phyloP scores from a whole-genome alignment of 2,113 vertebrate species.

The Passer domesticus region DNA sequence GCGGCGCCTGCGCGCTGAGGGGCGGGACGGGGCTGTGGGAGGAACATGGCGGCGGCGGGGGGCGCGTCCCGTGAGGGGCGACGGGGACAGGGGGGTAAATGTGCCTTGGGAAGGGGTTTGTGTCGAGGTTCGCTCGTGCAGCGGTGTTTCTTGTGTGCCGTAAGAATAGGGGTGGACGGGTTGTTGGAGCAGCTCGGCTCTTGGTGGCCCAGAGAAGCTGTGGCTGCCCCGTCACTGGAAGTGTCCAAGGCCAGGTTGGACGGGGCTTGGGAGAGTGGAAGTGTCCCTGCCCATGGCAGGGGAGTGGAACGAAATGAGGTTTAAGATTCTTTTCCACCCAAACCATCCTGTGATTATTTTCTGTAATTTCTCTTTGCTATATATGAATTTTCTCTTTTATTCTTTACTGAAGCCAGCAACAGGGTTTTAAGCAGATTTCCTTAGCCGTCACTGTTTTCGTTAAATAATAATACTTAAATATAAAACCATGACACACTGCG shows the following conservation, averaged over 20 bases:
- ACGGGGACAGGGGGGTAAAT: accelerated
- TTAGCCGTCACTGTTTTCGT: accelerated
- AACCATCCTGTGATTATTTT: not conserved
- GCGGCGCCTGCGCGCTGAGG: not conserved
- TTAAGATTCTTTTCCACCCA: not conserved
- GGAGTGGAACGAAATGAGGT: not conserved
- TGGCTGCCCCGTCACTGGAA: not conserved
- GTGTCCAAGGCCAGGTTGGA: not conserved
- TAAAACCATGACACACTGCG: not conserved
- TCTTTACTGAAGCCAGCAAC: not conserved
- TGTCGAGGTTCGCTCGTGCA: accelerated
- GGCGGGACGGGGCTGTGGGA: accelerated
- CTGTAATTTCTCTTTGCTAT: accelerated
- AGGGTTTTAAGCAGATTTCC: not conserved
- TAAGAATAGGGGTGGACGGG: accelerated
- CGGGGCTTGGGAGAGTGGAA: not conserved
- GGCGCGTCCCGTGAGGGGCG: accelerated
- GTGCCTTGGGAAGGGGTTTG: accelerated
- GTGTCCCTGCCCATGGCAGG: not conserved
- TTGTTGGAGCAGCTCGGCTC: not conserved
- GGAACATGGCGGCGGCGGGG: not conserved
- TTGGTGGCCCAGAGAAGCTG: not conserved
- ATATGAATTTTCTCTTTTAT: accelerated
- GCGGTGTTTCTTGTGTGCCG: accelerated
- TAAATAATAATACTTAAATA: not conserved